These are phyloP conservation scores for Sthenelais limicola DNA, from an alignment of 2,888 invertebrate genomes.

Conservation along the genomic window DNA sequence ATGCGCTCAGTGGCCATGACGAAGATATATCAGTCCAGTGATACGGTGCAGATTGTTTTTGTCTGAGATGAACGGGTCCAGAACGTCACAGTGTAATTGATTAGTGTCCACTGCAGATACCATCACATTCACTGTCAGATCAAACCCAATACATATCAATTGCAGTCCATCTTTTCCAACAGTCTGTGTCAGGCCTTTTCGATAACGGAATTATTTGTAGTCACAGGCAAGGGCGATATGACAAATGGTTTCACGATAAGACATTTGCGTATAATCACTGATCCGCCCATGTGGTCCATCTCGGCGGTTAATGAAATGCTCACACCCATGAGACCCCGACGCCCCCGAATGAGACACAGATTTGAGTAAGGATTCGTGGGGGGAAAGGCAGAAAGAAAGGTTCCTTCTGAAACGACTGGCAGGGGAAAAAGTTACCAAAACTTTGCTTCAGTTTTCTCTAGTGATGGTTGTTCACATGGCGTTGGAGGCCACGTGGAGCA, in stretches of 20 bases:
- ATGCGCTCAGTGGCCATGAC: background rate
- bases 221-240: slow-evolving; percentile 36
- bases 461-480: slow-evolving; percentile 28
- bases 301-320: slow-evolving; percentile 36
- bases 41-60: slow-evolving; percentile 35
- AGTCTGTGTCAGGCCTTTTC: slow-evolving; percentile 9
- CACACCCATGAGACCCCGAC: slow-evolving; percentile 8
- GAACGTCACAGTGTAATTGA: slow-evolving; percentile 31
- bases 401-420: background rate
- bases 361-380: too few species aligned
- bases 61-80: background rate
- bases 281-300: slow-evolving; percentile 33
- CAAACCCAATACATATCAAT: slow-evolving; percentile 37
- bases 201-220: slow-evolving; percentile 36
- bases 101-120: slow-evolving; percentile 14
- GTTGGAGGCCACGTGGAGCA: slow-evolving; percentile 5
- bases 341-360: slow-evolving; percentile 24
- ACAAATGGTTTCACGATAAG: slow-evolving; percentile 35
- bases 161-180: background rate
- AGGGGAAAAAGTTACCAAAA: slow-evolving; percentile 5
- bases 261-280: slow-evolving; percentile 36
- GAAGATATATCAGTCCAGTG: slow-evolving; percentile 23
- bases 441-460: slow-evolving; percentile 15
- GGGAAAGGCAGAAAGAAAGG: too few species aligned
- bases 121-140: slow-evolving; percentile 22